Evolutionary conservation across 2,113 vertebrate species (phyloP).

Genomic region (Meriones unguiculatus): DNA sequence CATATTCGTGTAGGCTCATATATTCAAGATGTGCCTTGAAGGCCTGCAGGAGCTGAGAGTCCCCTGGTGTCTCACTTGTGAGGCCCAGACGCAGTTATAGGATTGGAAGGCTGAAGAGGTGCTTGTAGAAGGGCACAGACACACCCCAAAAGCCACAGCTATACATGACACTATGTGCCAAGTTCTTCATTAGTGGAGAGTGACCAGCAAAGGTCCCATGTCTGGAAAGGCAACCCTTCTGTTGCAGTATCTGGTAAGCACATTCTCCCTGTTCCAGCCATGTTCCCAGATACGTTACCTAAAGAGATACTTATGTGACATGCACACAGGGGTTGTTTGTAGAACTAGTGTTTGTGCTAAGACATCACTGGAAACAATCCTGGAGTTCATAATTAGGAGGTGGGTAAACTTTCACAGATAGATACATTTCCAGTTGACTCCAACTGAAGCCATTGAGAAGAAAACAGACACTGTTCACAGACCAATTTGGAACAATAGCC

Average conservation of each 20-base stretch:
- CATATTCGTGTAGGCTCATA: neutral
- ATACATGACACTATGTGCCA: neutral
- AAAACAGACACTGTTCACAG: neutral
- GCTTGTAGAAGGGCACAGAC: fast-evolving
- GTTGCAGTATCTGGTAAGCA: neutral
- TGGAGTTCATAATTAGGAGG: neutral
- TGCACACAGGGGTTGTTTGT: neutral
- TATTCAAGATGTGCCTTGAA: neutral
- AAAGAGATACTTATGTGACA: neutral
- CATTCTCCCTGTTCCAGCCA: neutral
- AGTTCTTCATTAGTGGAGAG: neutral
- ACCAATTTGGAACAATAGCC: neutral
- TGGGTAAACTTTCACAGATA: neutral
- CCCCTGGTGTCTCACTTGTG: neutral
- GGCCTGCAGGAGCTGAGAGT: neutral
- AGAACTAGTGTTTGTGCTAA: neutral
- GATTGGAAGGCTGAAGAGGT: neutral
- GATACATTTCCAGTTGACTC: neutral
- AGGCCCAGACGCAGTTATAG: neutral
- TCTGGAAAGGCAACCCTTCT: fast-evolving
- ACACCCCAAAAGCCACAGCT: neutral
- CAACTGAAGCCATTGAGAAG: neutral
- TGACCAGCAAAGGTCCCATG: neutral
- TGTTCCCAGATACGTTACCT: neutral
- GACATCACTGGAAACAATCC: neutral